Evolutionary conservation across 2,113 vertebrate genomes (phyloP).

Genomic region (Eulemur rufifrons): DNA sequence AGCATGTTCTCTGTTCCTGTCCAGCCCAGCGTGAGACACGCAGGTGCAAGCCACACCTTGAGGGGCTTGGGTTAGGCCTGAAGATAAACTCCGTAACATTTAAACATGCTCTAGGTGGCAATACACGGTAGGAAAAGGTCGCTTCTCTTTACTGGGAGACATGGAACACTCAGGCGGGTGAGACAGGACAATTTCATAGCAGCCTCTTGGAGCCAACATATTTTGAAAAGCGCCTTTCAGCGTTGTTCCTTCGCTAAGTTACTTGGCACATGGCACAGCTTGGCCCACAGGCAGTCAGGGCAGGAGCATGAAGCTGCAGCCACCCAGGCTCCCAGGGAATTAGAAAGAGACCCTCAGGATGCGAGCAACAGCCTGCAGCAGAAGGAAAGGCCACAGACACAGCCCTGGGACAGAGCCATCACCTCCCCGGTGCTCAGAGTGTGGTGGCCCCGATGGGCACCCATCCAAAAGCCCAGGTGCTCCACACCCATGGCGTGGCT

Average conservation of each 20-base stretch:
- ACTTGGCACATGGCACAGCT: neutral
- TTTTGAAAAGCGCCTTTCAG: neutral
- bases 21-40: fast-evolving
- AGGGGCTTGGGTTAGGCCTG: neutral
- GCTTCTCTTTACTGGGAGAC: neutral
- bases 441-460: fast-evolving
- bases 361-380: neutral
- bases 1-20: fast-evolving
- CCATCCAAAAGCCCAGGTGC: no score
- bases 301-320: fast-evolving
- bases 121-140: fast-evolving
- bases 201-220: neutral
- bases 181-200: fast-evolving
- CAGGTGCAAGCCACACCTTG: fast-evolving
- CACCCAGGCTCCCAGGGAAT: neutral
- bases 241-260: neutral
- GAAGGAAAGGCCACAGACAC: neutral
- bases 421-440: neutral
- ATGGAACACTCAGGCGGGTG: no score
- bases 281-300: neutral
- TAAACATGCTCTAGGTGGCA: neutral
- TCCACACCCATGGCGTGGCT: no score
- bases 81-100: neutral
- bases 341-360: neutral
- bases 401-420: neutral